Conservation (phyloP, 2,797 vertebrate genomes). For the Phoxinus dragarum region DNA sequence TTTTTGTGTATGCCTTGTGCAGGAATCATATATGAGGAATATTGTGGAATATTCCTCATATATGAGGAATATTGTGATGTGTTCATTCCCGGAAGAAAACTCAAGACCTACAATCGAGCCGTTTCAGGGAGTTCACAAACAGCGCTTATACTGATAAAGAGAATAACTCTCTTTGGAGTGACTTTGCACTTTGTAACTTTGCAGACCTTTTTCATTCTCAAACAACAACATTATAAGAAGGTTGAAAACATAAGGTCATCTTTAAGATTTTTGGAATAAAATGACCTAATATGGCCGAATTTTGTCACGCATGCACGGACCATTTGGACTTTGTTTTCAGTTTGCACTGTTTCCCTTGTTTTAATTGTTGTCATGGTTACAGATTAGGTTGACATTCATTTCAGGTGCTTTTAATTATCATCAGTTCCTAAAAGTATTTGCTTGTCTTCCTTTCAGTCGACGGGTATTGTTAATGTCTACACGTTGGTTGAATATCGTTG, state of each 20-base stretch:
- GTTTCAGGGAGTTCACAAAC: background rate
- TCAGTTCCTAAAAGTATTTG: too few relatives aligned
- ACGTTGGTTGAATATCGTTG: too few relatives aligned
- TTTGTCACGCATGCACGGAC: too few relatives aligned
- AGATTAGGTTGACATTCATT: too few relatives aligned
- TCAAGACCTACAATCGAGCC: background rate
- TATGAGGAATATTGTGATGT: background rate
- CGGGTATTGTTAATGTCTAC: too few relatives aligned
- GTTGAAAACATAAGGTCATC: background rate
- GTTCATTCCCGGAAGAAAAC: background rate
- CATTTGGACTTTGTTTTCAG: too few relatives aligned
- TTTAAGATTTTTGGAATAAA: background rate
- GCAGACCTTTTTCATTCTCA: background rate
- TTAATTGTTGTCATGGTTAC: too few relatives aligned
- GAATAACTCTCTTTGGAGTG: background rate
- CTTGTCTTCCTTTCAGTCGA: too few relatives aligned
- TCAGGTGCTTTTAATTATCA: too few relatives aligned
- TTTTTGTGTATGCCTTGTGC: background rate
- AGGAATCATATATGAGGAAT: background rate
- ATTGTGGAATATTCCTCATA: background rate
- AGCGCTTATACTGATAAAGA: background rate
- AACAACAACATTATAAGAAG: background rate
- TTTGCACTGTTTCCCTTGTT: too few relatives aligned
- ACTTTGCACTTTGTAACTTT: background rate
- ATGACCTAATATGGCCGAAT: too few relatives aligned